Percentiles rank a stretch among this genome's conserved stretches.
phyloP scores from a whole-genome alignment of 1,140 invertebrate species.

The Rhopalosiphum padi region DNA sequence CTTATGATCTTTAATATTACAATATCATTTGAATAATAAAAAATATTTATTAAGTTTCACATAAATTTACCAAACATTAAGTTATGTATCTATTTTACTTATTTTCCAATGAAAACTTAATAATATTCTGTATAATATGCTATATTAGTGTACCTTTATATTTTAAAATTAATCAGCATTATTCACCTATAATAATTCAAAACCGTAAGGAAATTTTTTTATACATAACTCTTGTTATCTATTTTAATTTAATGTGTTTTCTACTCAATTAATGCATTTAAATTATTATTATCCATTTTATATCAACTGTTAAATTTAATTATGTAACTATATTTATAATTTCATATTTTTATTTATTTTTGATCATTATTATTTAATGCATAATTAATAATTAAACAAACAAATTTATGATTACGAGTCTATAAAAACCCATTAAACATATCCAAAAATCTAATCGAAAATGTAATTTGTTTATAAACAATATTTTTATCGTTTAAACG shows the following conservation, averaged over 20 bases:
- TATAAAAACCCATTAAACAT: background rate
- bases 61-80: no score
- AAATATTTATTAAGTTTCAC: no score
- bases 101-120: no score
- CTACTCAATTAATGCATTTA: background rate
- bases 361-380: background rate
- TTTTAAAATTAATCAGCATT: no score
- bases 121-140: no score
- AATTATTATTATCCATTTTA: background rate
- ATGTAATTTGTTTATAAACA: background rate
- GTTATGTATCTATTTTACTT: no score
- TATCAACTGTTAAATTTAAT: background rate
- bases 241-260: background rate
- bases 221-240: background rate
- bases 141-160: no score
- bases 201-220: no score
- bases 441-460: background rate
- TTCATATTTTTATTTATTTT: background rate
- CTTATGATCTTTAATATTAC: no score
- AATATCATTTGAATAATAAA: no score
- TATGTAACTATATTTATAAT: background rate
- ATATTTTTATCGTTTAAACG: no score
- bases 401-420: background rate
- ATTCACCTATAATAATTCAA: no score
- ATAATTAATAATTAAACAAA: background rate